Evolutionary conservation across 1,140 invertebrate genomes (phyloP).

Genomic region (Zaprionus ornatus): DNA sequence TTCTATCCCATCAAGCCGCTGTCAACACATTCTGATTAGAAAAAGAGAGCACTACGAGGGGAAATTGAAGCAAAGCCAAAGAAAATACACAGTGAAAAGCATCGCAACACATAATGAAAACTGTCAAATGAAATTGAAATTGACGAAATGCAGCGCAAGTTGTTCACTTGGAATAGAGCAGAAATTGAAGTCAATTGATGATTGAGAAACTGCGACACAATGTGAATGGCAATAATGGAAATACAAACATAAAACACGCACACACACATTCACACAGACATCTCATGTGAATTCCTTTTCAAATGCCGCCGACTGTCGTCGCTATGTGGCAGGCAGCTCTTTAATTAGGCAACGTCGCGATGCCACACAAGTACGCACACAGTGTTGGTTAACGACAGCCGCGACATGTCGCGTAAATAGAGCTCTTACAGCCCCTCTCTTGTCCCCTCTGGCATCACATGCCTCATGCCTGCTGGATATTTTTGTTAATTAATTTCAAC

Average conservation of each 20-base stretch:
- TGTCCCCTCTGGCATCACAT: background rate
- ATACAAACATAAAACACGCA: constrained; percentile 2
- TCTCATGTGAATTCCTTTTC: constrained; percentile 27
- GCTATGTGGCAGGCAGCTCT: constrained; percentile 27
- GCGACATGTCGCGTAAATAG: background rate
- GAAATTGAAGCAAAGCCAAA: background rate
- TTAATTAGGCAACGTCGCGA: constrained; percentile 29
- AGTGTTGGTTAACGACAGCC: constrained; percentile 10
- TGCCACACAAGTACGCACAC: background rate
- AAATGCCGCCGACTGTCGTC: constrained; percentile 37
- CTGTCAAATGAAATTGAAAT: constrained; percentile 51
- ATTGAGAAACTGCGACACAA: constrained; percentile 40
- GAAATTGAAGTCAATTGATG: constrained; percentile 53
- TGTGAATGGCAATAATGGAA: constrained; percentile 46
- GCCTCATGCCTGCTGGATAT: background rate
- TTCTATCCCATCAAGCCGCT: background rate
- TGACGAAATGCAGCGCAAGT: constrained; percentile 46
- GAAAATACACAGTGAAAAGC: background rate
- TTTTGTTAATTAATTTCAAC: constrained; percentile 5
- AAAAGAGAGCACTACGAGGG: background rate
- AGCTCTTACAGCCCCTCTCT: too few species aligned
- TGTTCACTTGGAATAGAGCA: constrained; percentile 38
- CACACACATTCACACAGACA: background rate
- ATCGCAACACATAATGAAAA: constrained; percentile 22
- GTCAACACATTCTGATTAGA: constrained; percentile 21